phyloP scores from a whole-genome alignment of 2,113 vertebrate species.

The Epinephelus fuscoguttatus region DNA sequence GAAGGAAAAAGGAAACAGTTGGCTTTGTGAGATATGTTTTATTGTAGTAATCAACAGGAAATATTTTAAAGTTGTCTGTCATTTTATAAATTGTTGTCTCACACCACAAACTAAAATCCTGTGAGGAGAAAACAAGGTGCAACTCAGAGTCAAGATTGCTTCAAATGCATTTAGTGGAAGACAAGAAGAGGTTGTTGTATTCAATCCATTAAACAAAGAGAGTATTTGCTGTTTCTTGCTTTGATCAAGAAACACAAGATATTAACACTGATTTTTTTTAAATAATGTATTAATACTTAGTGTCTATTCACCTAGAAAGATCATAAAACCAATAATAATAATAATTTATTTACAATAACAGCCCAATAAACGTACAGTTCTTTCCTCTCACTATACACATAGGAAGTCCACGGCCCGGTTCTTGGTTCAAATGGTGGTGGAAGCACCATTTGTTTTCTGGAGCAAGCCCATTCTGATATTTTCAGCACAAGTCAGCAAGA shows the following conservation, averaged over 20 bases:
- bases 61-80: background rate
- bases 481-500: slow-evolving; percentile 62
- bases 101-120: slow-evolving; percentile 41
- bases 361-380: slow-evolving; percentile 29
- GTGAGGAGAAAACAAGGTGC: slow-evolving; percentile 28
- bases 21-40: slow-evolving; percentile 54
- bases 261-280: slow-evolving; percentile 21
- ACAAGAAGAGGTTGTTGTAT: slow-evolving; percentile 39
- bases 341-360: slow-evolving; percentile 58
- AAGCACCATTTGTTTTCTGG: slow-evolving; percentile 55
- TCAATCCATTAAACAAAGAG: slow-evolving; percentile 27
- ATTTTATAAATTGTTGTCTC: slow-evolving; percentile 40
- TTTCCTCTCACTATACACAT: background rate
- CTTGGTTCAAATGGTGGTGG: slow-evolving; percentile 7
- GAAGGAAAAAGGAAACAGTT: slow-evolving; percentile 34
- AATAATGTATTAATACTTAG: slow-evolving; percentile 17
- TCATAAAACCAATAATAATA: background rate
- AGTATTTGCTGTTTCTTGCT: slow-evolving; percentile 15
- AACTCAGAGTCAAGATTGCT: slow-evolving; percentile 33
- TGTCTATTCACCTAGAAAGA: slow-evolving; percentile 22
- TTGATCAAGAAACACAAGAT: slow-evolving; percentile 14
- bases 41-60: slow-evolving; percentile 50
- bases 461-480: slow-evolving; percentile 33
- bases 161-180: slow-evolving; percentile 65
- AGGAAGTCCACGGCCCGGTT: slow-evolving; percentile 4